phyloP scores from a whole-genome alignment of 2,888 invertebrate genomes.

The Aspidapion aeneum region DNA sequence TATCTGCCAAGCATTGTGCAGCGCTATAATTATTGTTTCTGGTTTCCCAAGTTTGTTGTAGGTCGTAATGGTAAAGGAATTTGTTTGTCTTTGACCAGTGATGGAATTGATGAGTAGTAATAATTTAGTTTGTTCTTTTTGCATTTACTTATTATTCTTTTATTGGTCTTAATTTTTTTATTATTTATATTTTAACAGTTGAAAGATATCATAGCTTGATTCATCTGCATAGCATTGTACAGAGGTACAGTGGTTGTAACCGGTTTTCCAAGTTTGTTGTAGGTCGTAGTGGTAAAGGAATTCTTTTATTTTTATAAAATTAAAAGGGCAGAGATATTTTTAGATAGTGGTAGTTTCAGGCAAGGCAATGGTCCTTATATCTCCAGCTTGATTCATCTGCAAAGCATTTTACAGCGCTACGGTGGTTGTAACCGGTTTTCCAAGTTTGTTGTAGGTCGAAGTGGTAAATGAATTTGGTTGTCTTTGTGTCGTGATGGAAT shows the following conservation, averaged over 20 bases:
- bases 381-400: conserved; percentile 55
- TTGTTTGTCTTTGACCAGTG: conserved; percentile 59
- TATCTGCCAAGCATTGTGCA: conserved; percentile 57
- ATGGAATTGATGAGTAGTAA: conserved; percentile 65
- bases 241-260: conserved; percentile 40
- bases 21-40: conserved; percentile 37
- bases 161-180: too few species aligned
- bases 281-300: conserved; percentile 38
- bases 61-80: conserved; percentile 41
- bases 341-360: conserved; percentile 51
- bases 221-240: conserved; percentile 57
- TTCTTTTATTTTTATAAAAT: conserved; percentile 55
- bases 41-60: conserved; percentile 35
- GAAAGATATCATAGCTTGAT: conserved; percentile 51
- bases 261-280: conserved; percentile 35
- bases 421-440: conserved; percentile 39
- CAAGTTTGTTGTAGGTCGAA: conserved; percentile 31
- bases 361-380: conserved; percentile 55
- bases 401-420: conserved; percentile 52
- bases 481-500: conserved; percentile 64
- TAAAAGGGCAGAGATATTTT: conserved; percentile 53
- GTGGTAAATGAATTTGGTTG: conserved; percentile 51
- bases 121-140: too few species aligned
- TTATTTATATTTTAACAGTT: too few species aligned
- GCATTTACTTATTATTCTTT: too few species aligned